Conservation (phyloP, 2,888 invertebrate genomes). For the Drosophila picticornis region DNA sequence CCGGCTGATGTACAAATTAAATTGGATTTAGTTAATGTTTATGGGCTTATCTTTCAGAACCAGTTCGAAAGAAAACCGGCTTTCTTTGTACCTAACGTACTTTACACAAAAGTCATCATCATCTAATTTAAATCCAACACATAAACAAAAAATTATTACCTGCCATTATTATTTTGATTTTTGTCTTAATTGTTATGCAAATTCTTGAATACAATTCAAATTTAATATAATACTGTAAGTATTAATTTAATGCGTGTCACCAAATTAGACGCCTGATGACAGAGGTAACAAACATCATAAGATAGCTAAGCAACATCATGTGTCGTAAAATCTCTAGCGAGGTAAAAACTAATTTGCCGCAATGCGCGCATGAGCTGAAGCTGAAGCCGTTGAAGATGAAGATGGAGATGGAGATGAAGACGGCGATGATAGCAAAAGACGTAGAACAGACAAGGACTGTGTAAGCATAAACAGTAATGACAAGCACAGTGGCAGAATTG, state of each 20-base stretch:
- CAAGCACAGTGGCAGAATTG: background rate
- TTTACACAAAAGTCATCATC: background rate
- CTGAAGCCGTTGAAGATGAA: constrained; percentile 2
- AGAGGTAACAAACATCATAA: background rate
- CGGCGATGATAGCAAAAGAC: constrained; percentile 11
- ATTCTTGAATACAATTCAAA: background rate
- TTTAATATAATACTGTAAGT: background rate
- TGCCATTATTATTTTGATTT: background rate
- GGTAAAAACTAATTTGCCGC: constrained; percentile 34
- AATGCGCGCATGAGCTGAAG: constrained; percentile 34
- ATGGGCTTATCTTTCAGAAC: constrained; percentile 5
- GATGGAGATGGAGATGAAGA: background rate
- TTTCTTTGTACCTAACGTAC: background rate
- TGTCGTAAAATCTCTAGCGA: background rate
- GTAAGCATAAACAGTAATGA: constrained; percentile 7
- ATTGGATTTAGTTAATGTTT: background rate
- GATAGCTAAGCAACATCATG: background rate
- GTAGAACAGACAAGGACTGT: constrained; percentile 24
- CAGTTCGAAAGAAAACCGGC: constrained; percentile 12
- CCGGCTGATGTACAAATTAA: background rate
- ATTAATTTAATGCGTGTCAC: background rate
- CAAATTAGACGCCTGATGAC: too few species aligned
- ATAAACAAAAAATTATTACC: background rate
- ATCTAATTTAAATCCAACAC: background rate
- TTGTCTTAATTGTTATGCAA: background rate